Conservation (phyloP, 2,797 vertebrate genomes). For the Coregonus suidteri region DNA sequence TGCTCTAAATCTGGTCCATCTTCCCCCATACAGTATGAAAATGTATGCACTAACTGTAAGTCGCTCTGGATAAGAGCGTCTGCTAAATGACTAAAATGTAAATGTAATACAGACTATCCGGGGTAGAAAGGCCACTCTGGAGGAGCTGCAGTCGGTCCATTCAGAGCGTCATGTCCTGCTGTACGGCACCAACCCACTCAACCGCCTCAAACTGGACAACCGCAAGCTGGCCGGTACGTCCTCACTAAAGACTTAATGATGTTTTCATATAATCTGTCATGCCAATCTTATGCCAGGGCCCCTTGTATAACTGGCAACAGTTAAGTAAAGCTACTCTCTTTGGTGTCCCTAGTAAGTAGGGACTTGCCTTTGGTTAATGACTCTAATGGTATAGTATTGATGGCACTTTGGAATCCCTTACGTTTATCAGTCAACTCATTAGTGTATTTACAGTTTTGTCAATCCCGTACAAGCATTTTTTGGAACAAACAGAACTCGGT, state of each 20-base stretch:
- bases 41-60: too few species aligned
- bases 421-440: not conserved
- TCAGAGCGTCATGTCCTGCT: constrained; percentile 89
- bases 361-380: not conserved
- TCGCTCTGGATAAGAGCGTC: too few species aligned
- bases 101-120: constrained; percentile 81
- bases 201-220: constrained; percentile 94
- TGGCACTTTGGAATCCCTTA: not conserved
- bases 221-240: constrained; percentile 89
- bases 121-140: constrained; percentile 91
- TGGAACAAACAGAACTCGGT: too few species aligned
- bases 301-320: not conserved
- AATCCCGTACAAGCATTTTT: too few species aligned
- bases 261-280: not conserved
- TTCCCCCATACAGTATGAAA: constrained; percentile 9
- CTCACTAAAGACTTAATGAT: not conserved
- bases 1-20: not conserved
- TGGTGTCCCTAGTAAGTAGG: not conserved
- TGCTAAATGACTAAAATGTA: too few species aligned
- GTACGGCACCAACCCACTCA: constrained; percentile 95
- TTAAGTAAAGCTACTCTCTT: not conserved
- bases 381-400: not conserved
- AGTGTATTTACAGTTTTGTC: not conserved
- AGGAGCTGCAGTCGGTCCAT: constrained; percentile 94
- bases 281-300: not conserved